Evolutionary conservation across 2,113 vertebrate species (phyloP), one percentile per base, ranked within the genome.

Genomic region (Nannospalax galili): DNA sequence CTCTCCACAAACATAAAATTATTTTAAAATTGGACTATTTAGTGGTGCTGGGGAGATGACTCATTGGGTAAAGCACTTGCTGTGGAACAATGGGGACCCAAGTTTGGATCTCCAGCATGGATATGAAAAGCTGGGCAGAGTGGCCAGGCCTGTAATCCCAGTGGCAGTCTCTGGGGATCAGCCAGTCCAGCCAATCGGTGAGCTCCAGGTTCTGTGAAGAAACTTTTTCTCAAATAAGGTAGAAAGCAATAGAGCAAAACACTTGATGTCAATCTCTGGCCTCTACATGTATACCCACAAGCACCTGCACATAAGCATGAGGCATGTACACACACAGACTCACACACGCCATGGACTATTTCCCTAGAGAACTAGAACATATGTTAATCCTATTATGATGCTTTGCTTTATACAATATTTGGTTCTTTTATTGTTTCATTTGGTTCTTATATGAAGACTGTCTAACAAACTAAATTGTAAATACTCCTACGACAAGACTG

Each of bases 391-490:
- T 37, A 32, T 80, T 88, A 81, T 86, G 32, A 69, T 90, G 69
- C 80, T 87, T 96, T 96, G 56, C 35, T 95, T 77, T 94, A 89
- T 73, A 64, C 4, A 89, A 35, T 58, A 82, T 85, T 88, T 82
- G 42, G 22, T 86, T 70, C 45, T 73, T 94, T 86, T 82, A 45
- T 32, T 52, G 16, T 80, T 92, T 92, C 32, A 58, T 75, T 89
- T 93, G 16, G 32, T 91, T 91, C 19, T 88, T 84, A 40, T 94
- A 11, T 70, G 22, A 67, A 90, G 4, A 56, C 26, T 84, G 24
- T 93, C 40, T 94, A 92, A 95, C 30, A 93, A 86, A 91, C 73
- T 88, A 78, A 95, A 81, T 77, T 77, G 17, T 79, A 88, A 78
- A 35, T 94, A 89, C 67, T 92, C 82, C 24, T 14, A 92, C 64